Evolutionary conservation across 2,113 vertebrate species (phyloP), one percentile per base, ranked within the genome.

Genomic region (Hystrix brachyura): DNA sequence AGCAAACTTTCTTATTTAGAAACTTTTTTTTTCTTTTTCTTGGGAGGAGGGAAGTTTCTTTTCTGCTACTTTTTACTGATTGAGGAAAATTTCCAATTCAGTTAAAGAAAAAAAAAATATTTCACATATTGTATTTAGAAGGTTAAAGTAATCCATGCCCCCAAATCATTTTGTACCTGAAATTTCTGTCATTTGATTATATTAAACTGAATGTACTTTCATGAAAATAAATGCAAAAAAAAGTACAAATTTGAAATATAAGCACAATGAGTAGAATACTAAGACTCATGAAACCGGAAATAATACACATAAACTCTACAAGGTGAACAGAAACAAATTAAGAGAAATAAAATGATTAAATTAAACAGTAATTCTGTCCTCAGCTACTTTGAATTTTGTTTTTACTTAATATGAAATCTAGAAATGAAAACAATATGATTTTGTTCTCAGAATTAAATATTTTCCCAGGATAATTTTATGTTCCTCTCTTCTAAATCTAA

Each of bases 331-430:
- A 84, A 90, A 79, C 21, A 85, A 81, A 82, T 55, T 12, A 90
- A 9, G 29, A 34, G n/a, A 83, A 94, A 97, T 82, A 69, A 93
- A 95, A 89, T 62, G 12, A 93, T 91, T 72, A 95, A 74, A 92
- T 86, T 91, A 95, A 93, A 62, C 7, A 90, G 46, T 87, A 96
- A 87, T 84, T 87, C 32, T 96, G n/a, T 96, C 27, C 87, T 55
- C 4, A 88, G 57, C 80, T 90, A 93, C 38, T 93, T 93, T 90
- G 25, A 80, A 48, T 95, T 90, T 96, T 80, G 10, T 74, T 92
- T 69, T 80, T 91, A 64, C 94, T 94, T 94, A 96, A 11, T 60
- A 8, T 69, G n/a, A 97, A 95, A 94, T 14, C 19, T 53, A 79
- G 76, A 96, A 91, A 84, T 76, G 92, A 97, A 92, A 79, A 93